A percentile compares a stretch with the other conserved stretches of the same genome.
phyloP scores from a whole-genome alignment of 2,888 invertebrate species.

The Atethmia centrago region DNA sequence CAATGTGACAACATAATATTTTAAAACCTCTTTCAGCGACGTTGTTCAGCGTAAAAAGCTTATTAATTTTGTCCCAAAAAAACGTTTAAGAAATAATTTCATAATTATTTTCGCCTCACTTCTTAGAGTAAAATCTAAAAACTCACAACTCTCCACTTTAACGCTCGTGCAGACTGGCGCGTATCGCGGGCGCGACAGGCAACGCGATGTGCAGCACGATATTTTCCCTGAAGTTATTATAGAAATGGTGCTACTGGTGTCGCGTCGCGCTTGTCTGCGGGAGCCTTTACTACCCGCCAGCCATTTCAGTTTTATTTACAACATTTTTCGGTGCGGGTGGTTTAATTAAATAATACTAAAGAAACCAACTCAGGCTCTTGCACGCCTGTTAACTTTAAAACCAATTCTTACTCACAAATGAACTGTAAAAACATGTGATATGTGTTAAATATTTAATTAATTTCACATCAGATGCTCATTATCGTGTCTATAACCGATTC shows the following conservation, averaged over 20 bases:
- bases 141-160: neutral
- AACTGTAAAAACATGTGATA: conserved; percentile 46
- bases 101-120: conserved; percentile 1
- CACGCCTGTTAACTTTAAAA: conserved; percentile 21
- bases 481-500: conserved; percentile 56
- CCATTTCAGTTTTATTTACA: neutral
- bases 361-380: conserved; percentile 4
- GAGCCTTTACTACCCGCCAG: neutral
- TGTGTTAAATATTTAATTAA: conserved; percentile 57
- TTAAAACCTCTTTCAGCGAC: neutral
- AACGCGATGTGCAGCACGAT: too few relatives aligned
- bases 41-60: neutral
- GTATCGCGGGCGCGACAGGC: too few relatives aligned
- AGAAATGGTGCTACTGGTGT: too few relatives aligned
- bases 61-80: neutral
- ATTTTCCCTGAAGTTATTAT: too few relatives aligned
- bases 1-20: conserved; percentile 18
- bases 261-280: too few relatives aligned
- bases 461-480: conserved; percentile 42
- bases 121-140: neutral
- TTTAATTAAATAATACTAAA: neutral
- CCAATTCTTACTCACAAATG: conserved; percentile 31
- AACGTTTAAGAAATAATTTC: neutral
- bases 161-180: too few relatives aligned
- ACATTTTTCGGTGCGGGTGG: neutral